Evolutionary conservation across 2,888 invertebrate species (phyloP), one percentile per base, ranked within the genome.

Genomic region (Ophraella communa): DNA sequence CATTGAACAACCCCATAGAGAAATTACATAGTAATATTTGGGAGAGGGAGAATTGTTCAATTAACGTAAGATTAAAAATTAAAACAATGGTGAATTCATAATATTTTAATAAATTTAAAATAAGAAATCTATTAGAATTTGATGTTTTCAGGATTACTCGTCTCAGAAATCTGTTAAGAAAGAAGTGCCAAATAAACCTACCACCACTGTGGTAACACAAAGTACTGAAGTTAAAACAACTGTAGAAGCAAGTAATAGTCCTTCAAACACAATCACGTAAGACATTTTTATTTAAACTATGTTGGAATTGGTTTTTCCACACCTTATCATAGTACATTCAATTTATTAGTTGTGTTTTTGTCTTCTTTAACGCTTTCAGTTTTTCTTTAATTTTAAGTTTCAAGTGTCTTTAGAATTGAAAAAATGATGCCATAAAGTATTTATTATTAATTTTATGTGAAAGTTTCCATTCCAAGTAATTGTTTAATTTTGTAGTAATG

Each of bases 211-310:
- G 23, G 68, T 71, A 45, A 67, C 70, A 7, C 67, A 53, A 47
- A 57, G 53, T 51, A 57, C 57, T 24, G 72, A 71, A 18, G 64
- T 67, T 18, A 75, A 72, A 67, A 65, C 70, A 18, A 62, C 66
- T 44, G 35, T 47, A 23, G 71, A 60, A 10, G 52, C 56, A 71
- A 80, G 17, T 23, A 81, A 83, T 74, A 82, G 80, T 73, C 81
- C 84, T 61, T 80, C 83, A 61, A 88, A 86, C 79, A 85, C 87
- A 68, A 86, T 89, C 73, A 88, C 88, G 89, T 89, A 82, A 86
- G 87, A 84, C 2, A 24, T 21, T 42, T 27, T 24, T 51, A 23
- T 23, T 4, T 55, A 11, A 55, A 47, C 14, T n/a, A 24, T 14
- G n/a, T n/a, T n/a, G n/a, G n/a, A n/a, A n/a, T n/a, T n/a, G n/a